Evolutionary conservation across 2,888 invertebrate species (phyloP).

Genomic region (Thereva nobilitata): DNA sequence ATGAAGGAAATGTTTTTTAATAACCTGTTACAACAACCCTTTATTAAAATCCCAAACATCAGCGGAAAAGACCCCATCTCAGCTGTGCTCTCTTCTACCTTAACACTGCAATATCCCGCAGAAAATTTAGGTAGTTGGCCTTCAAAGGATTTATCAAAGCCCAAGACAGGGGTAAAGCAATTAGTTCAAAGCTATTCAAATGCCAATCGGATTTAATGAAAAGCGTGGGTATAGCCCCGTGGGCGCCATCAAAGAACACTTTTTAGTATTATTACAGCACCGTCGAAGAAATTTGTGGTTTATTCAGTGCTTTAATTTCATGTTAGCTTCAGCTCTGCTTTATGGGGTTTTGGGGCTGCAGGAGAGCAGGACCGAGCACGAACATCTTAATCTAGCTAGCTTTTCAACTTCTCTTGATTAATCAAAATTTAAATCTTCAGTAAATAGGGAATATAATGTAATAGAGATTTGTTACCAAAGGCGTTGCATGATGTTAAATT

Average conservation of each 20-base stretch:
- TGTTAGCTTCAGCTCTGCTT: not conserved
- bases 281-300: constrained; percentile 9
- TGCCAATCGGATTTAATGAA: constrained; percentile 35
- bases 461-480: too few relatives aligned
- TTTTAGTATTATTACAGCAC: constrained; percentile 7
- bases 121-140: constrained; percentile 30
- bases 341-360: too few relatives aligned
- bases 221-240: constrained; percentile 27
- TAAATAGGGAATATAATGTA: too few relatives aligned
- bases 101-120: constrained; percentile 8
- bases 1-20: not conserved
- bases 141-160: constrained; percentile 33
- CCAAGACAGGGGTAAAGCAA: constrained; percentile 21
- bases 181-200: constrained; percentile 33
- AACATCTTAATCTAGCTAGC: too few relatives aligned
- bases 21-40: constrained; percentile 3
- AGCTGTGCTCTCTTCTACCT: not conserved
- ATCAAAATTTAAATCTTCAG: too few relatives aligned
- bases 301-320: constrained; percentile 30
- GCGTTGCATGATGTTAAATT: too few relatives aligned
- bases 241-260: constrained; percentile 29
- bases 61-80: constrained; percentile 12
- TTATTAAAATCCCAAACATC: constrained; percentile 24
- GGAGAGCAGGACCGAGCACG: too few relatives aligned
- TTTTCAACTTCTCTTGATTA: too few relatives aligned